These are phyloP conservation scores for Oophaga sylvatica DNA, from an alignment of 2,797 vertebrate genomes.

Conservation along the genomic window DNA sequence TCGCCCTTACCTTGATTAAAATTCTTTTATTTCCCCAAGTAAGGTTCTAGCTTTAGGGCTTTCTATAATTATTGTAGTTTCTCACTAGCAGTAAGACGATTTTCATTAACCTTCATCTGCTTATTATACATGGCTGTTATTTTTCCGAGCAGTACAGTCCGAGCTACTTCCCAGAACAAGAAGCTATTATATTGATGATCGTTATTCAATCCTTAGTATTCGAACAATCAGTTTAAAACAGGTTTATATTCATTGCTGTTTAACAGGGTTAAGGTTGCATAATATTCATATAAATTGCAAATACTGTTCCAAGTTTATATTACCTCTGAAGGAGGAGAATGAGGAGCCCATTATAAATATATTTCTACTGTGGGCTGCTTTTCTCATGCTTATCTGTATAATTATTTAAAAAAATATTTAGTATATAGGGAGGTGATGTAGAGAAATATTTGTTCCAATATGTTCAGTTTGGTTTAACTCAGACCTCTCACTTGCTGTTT, in stretches of 20 bases:
- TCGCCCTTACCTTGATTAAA: conserved; percentile 37
- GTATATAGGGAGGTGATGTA: not conserved
- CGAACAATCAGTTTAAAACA: not conserved
- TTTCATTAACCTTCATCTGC: conserved; percentile 47
- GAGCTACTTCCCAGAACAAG: conserved; percentile 36
- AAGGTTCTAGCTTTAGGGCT: conserved; percentile 28
- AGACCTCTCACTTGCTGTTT: not conserved
- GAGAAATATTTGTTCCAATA: not conserved
- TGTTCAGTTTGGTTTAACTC: not conserved
- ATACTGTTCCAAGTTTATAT: not conserved
- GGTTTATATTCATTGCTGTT: conserved; percentile 31
- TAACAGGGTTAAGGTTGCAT: not conserved
- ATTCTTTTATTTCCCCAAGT: conserved; percentile 11
- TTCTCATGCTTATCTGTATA: not conserved
- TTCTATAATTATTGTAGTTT: conserved; percentile 38
- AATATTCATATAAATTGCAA: conserved; percentile 34
- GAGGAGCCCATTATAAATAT: not conserved
- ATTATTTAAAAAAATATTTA: too few relatives aligned
- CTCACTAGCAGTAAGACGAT: conserved; percentile 35
- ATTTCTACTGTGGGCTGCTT: not conserved
- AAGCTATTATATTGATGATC: conserved; percentile 46
- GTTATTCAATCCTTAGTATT: conserved; percentile 38
- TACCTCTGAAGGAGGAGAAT: not conserved
- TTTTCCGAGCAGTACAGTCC: conserved; percentile 24
- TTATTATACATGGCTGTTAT: conserved; percentile 35